These are phyloP conservation scores for Xestia ashworthii DNA, from an alignment of 2,888 invertebrate species.

Conservation along the genomic window DNA sequence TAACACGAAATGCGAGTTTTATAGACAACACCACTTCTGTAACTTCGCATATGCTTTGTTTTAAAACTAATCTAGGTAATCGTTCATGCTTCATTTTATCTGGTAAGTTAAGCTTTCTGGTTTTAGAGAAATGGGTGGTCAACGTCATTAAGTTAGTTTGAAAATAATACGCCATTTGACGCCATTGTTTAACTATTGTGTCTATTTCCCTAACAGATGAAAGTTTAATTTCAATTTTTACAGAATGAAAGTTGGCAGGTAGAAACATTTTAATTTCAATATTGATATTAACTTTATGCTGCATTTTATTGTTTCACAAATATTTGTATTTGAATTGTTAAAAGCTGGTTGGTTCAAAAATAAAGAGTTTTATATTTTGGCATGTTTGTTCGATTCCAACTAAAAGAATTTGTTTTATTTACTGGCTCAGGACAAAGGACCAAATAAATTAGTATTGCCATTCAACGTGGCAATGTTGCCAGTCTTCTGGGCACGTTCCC, in stretches of 20 bases:
- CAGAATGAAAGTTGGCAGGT: not conserved
- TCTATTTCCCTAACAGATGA: too few relatives aligned
- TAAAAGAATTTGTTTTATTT: not conserved
- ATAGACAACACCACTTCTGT: constrained; percentile 51
- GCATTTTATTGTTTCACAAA: constrained; percentile 11
- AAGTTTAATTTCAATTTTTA: too few relatives aligned
- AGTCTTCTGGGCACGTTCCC: too few relatives aligned
- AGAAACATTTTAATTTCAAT: not conserved
- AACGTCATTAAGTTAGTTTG: not conserved
- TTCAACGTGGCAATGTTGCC: too few relatives aligned
- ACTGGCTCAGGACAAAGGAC: too few relatives aligned
- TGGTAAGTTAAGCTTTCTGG: constrained; percentile 23
- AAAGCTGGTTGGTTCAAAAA: not conserved
- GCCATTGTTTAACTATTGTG: too few relatives aligned
- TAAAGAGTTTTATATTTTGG: not conserved
- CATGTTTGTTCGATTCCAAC: not conserved
- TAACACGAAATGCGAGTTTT: constrained; percentile 55
- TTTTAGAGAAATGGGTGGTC: not conserved
- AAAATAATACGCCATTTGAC: not conserved
- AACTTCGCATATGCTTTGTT: constrained; percentile 51
- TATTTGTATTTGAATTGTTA: not conserved
- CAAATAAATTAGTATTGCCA: too few relatives aligned
- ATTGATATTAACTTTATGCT: not conserved
- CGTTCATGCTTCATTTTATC: constrained; percentile 36
- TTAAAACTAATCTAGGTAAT: constrained; percentile 58